phyloP scores from a whole-genome alignment of 2,113 vertebrate genomes.

The Mus spicilegus region DNA sequence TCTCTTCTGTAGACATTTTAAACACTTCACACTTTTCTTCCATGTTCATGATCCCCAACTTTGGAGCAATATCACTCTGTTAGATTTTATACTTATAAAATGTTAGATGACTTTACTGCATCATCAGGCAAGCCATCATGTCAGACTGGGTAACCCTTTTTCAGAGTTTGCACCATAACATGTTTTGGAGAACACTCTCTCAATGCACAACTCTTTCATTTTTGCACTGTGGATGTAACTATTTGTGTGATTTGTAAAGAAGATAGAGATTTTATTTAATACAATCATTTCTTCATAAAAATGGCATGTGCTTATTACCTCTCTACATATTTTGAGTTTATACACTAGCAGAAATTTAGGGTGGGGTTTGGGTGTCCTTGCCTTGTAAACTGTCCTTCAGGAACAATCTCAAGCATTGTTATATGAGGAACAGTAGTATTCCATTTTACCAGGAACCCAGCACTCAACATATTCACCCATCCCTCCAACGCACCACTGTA shows the following conservation, averaged over 20 bases:
- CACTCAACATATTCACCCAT: not conserved
- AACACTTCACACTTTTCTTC: not conserved
- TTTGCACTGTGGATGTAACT: not conserved
- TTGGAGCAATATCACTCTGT: not conserved
- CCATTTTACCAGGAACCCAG: conserved; percentile 54
- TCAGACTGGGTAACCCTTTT: not conserved
- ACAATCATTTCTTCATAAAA: conserved; percentile 14
- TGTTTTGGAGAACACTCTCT: not conserved
- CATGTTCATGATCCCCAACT: not conserved
- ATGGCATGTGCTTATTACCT: not conserved
- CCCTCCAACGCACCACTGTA: conserved; percentile 5
- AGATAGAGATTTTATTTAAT: not conserved
- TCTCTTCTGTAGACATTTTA: not conserved
- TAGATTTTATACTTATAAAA: not conserved
- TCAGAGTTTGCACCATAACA: not conserved
- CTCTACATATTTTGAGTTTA: not conserved
- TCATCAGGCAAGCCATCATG: not conserved
- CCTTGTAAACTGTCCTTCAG: conserved; percentile 39
- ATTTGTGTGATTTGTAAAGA: not conserved
- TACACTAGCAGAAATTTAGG: not conserved
- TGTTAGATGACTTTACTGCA: not conserved
- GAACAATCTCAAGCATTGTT: not conserved
- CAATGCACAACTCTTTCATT: not conserved
- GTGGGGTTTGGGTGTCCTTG: not conserved
- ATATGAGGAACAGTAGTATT: not conserved